Evolutionary conservation across 1,140 invertebrate genomes (phyloP).

Genomic region (Pemphigus obesinymphae): DNA sequence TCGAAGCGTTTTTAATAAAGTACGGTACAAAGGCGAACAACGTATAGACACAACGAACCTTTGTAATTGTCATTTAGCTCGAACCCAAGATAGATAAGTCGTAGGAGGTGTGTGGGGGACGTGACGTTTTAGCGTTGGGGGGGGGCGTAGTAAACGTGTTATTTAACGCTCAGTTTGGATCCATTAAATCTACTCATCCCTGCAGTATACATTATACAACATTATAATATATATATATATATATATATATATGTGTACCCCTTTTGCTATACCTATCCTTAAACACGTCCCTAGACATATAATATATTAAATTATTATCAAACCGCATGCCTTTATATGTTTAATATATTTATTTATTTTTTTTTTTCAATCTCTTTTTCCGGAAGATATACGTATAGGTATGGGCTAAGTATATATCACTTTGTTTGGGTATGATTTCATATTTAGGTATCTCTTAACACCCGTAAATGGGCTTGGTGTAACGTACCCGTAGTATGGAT

Average conservation of each 20-base stretch:
- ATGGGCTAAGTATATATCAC: too few species aligned
- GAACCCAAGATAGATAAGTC: not conserved
- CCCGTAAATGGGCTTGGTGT: too few species aligned
- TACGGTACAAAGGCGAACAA: constrained; percentile 5
- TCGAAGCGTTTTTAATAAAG: constrained; percentile 36
- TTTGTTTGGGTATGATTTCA: too few species aligned
- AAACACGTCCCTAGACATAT: not conserved
- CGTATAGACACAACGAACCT: constrained; percentile 30
- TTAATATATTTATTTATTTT: too few species aligned
- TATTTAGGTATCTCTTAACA: too few species aligned
- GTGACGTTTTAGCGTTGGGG: not conserved
- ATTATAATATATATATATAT: not conserved
- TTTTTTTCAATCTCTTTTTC: too few species aligned
- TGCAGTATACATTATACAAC: not conserved
- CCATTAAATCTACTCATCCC: not conserved
- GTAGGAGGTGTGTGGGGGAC: too few species aligned
- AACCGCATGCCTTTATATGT: too few species aligned
- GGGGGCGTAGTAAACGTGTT: not conserved
- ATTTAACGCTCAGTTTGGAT: constrained; percentile 22
- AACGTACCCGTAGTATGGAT: too few species aligned
- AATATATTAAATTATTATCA: not conserved
- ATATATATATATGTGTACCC: too few species aligned
- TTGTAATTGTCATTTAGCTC: constrained; percentile 39
- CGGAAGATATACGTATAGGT: too few species aligned
- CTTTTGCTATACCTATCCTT: not conserved